phyloP scores from a whole-genome alignment of 2,113 vertebrate genomes.

The Anser brachyrhynchus region DNA sequence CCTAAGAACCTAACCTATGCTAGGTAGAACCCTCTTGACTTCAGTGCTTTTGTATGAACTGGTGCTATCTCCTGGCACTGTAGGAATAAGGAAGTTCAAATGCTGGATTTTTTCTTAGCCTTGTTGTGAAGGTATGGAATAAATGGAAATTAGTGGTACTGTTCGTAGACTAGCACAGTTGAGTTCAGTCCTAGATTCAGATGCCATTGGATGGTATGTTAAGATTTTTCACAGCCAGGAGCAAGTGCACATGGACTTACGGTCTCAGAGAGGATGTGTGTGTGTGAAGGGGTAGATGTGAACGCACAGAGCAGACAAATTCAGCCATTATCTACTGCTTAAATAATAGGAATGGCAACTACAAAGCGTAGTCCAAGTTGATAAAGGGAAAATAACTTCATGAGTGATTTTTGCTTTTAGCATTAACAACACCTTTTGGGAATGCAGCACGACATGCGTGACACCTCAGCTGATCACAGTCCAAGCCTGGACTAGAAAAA shows the following conservation, averaged over 20 bases:
- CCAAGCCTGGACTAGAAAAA: neutral
- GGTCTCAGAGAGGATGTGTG: neutral
- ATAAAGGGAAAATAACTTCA: neutral
- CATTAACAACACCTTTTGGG: neutral
- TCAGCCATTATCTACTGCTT: neutral
- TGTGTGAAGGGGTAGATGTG: neutral
- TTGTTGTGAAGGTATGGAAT: neutral
- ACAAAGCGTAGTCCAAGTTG: neutral
- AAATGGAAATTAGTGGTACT: neutral
- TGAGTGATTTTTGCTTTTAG: neutral
- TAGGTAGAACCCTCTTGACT: neutral
- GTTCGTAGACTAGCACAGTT: neutral
- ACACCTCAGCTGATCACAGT: neutral
- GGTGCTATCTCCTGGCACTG: neutral
- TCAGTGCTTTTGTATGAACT: neutral
- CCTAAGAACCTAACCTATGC: neutral
- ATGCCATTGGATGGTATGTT: rapidly evolving
- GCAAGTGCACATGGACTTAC: neutral
- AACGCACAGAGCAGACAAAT: neutral
- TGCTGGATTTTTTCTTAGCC: neutral
- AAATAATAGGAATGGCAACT: neutral
- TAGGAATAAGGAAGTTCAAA: neutral
- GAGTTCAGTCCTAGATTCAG: neutral
- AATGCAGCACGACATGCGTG: rapidly evolving
- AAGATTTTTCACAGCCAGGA: neutral